A percentile compares a stretch with the other conserved stretches of the same genome.
Evolutionary conservation across 1,140 invertebrate genomes (phyloP).

Genomic region (Panagrolaimus sp.): DNA sequence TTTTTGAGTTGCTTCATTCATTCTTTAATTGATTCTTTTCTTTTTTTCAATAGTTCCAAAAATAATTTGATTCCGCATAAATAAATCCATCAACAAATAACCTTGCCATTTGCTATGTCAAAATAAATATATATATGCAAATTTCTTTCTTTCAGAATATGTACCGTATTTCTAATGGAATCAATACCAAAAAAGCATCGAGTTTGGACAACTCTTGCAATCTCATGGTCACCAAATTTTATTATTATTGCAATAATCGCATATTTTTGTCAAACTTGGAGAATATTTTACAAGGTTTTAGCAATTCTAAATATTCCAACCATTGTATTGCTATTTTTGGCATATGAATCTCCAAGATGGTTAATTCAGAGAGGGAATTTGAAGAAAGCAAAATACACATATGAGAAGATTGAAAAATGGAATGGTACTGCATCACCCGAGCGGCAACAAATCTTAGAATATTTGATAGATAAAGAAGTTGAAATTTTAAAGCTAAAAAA

Average conservation of each 20-base stretch:
- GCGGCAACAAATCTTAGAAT: constrained; percentile 27
- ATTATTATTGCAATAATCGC: constrained; percentile 41
- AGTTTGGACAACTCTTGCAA: constrained; percentile 26
- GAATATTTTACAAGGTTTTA: constrained; percentile 14
- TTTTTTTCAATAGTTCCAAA: no score
- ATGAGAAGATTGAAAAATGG: constrained; percentile 36
- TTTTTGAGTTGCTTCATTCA: no score
- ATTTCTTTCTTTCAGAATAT: constrained; percentile 27
- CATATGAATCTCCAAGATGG: constrained; percentile 47
- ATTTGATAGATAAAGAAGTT: constrained; percentile 34
- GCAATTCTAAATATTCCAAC: neutral
- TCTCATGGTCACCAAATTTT: constrained; percentile 51
- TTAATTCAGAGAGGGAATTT: constrained; percentile 43
- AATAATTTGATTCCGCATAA: no score
- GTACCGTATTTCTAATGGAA: constrained; percentile 40
- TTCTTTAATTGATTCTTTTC: no score
- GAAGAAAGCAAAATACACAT: constrained; percentile 25
- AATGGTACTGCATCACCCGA: constrained; percentile 39
- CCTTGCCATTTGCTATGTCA: no score
- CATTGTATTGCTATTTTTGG: constrained; percentile 10
- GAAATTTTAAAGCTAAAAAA: neutral
- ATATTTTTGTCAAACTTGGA: constrained; percentile 36
- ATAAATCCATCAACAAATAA: no score
- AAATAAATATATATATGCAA: neutral
- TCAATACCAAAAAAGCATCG: constrained; percentile 46